Conservation (phyloP, 2,113 vertebrate genomes). For the Pipra filicauda region DNA sequence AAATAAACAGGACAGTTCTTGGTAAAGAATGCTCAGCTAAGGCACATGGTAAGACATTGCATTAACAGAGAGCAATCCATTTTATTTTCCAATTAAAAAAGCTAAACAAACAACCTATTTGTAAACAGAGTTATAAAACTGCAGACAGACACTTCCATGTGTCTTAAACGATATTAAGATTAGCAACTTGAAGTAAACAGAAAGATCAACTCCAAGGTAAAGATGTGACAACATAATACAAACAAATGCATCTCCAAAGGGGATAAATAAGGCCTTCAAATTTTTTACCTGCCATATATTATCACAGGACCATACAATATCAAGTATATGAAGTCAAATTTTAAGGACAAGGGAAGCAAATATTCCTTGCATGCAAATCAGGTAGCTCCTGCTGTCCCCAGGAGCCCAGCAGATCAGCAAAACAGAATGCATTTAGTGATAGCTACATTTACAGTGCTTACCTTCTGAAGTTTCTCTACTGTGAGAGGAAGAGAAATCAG, state of each 20-base stretch:
- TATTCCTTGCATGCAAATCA: neutral
- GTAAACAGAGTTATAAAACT: neutral
- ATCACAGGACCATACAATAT: neutral
- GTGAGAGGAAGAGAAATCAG: constrained; percentile 89
- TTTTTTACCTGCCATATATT: neutral
- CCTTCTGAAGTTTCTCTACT: constrained; percentile 96
- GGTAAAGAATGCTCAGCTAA: neutral
- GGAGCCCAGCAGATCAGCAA: neutral
- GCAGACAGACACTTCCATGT: neutral
- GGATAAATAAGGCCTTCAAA: neutral
- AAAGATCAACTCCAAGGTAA: neutral
- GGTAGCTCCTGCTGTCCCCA: neutral
- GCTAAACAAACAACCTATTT: neutral
- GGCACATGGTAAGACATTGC: rapidly evolving
- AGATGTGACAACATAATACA: neutral
- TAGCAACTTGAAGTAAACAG: neutral
- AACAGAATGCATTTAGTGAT: neutral
- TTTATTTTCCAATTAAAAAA: neutral
- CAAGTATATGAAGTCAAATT: neutral
- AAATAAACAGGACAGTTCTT: neutral
- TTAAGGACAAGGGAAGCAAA: neutral
- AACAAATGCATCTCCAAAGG: neutral
- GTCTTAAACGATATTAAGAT: neutral
- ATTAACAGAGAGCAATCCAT: neutral
- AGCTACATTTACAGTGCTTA: constrained; percentile 44